phyloP scores from a whole-genome alignment of 2,113 vertebrate genomes.

The Ptyas mucosa region DNA sequence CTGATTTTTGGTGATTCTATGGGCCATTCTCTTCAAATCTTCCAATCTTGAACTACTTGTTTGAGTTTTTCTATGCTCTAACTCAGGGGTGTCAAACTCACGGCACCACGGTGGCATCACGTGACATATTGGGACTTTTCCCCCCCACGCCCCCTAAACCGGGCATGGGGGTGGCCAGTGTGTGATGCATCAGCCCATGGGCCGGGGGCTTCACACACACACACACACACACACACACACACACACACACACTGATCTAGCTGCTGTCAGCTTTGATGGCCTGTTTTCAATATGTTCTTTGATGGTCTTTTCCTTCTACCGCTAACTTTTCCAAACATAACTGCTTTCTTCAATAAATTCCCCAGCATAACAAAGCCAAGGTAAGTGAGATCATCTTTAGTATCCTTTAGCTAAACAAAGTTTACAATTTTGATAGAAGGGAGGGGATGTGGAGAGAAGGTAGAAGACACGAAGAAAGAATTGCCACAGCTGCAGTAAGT shows the following conservation, averaged over 20 bases:
- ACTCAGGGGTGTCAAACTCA: too few relatives aligned
- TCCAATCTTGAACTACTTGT: background rate
- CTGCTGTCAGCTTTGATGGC: background rate
- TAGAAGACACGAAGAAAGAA: background rate
- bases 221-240: too few relatives aligned
- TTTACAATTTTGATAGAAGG: background rate
- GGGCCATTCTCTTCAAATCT: background rate
- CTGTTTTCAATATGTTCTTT: background rate
- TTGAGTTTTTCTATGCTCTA: background rate
- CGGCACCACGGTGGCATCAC: rapidly evolving
- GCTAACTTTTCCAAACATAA: background rate
- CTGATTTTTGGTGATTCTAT: background rate
- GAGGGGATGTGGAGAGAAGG: background rate
- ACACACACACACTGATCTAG: background rate
- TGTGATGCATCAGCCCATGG: too few relatives aligned
- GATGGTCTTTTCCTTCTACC: background rate
- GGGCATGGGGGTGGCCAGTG: too few relatives aligned
- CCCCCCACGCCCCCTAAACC: too few relatives aligned
- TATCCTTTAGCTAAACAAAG: background rate
- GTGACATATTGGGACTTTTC: too few relatives aligned
- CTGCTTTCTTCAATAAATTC: background rate
- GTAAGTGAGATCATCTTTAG: background rate
- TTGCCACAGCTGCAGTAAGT: background rate
- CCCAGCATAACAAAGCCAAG: background rate
- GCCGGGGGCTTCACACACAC: too few relatives aligned